A percentile compares a stretch with the other conserved stretches of the same genome.
Conservation (phyloP, 1,140 invertebrate species). For the Charaxes varanes region DNA sequence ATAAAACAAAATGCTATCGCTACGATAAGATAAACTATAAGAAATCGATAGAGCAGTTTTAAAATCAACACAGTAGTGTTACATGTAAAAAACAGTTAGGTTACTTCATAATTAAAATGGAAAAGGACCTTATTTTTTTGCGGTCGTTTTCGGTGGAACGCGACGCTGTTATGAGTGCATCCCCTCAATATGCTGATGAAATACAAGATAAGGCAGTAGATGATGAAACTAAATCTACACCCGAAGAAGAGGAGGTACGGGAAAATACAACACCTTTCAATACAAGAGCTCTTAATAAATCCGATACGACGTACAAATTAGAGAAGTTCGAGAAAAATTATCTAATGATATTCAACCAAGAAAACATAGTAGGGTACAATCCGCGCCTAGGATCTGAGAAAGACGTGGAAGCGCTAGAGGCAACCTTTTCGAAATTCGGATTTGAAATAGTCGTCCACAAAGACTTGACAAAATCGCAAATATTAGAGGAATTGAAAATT, state of each 20-base stretch:
- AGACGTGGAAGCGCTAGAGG: conserved; percentile 36
- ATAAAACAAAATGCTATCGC: too few species aligned
- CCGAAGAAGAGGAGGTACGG: not conserved
- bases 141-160: too few species aligned
- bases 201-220: not conserved
- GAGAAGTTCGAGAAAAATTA: conserved; percentile 53
- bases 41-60: too few species aligned
- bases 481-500: conserved; percentile 31
- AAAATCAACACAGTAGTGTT: too few species aligned
- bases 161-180: not conserved
- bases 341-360: conserved; percentile 55
- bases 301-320: conserved; percentile 46
- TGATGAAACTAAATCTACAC: not conserved
- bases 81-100: too few species aligned
- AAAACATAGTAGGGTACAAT: conserved; percentile 35
- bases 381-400: conserved; percentile 44
- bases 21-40: too few species aligned
- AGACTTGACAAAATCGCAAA: conserved; percentile 36
- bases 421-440: conserved; percentile 37
- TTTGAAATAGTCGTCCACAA: conserved; percentile 42
- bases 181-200: not conserved
- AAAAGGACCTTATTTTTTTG: too few species aligned
- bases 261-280: conserved; percentile 20
- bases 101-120: too few species aligned
- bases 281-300: conserved; percentile 35